phyloP scores from a whole-genome alignment of 2,113 vertebrate species.

The Platysternon megacephalum region DNA sequence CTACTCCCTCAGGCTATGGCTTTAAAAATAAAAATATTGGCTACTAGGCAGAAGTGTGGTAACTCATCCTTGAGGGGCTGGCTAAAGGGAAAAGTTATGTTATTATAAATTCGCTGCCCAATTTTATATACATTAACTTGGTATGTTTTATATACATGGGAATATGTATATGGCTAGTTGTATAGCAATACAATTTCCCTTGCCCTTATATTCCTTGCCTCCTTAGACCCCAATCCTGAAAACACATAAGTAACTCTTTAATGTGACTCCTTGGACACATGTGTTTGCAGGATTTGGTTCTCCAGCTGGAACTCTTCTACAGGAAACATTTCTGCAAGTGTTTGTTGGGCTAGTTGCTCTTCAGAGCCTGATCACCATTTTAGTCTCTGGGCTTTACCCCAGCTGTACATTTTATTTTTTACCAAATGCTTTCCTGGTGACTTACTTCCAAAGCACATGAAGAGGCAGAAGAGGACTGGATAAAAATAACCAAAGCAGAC shows the following conservation, averaged over 20 bases:
- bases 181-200: background rate
- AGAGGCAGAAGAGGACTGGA: slow-evolving; percentile 94
- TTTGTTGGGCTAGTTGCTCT: too few relatives aligned
- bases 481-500: slow-evolving; percentile 94
- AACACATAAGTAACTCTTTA: background rate
- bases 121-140: background rate
- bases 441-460: slow-evolving; percentile 96
- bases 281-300: background rate
- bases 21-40: background rate
- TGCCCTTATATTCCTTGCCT: background rate
- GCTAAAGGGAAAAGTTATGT: background rate
- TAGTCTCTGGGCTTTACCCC: background rate
- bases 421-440: background rate
- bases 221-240: background rate
- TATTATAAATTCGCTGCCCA: background rate
- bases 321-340: background rate
- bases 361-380: background rate
- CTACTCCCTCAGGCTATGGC: background rate
- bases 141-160: background rate
- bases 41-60: background rate
- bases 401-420: background rate
- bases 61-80: background rate
- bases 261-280: background rate
- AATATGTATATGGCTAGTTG: fast-evolving
- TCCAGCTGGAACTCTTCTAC: background rate